Percentiles rank a stretch among this genome's conserved stretches.
Conservation (phyloP, 1,140 invertebrate species). For the Atopsyche davidsoni region DNA sequence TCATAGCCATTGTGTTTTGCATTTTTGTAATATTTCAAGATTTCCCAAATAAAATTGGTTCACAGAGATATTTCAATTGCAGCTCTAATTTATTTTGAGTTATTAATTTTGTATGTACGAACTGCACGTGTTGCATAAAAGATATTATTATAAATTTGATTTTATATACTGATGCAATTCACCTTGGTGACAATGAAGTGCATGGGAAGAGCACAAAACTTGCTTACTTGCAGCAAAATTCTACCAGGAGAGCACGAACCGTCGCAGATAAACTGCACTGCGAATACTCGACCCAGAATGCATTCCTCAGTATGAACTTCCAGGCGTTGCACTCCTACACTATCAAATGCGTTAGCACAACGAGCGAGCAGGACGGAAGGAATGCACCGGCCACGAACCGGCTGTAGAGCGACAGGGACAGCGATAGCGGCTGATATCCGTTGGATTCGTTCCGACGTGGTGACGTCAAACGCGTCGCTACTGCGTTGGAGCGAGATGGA, state of each 20-base stretch:
- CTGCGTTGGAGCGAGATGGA: slow-evolving; percentile 14
- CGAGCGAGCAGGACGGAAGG: slow-evolving; percentile 9
- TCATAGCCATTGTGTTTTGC: too few species aligned
- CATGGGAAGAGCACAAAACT: slow-evolving; percentile 19
- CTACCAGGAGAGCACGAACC: slow-evolving; percentile 14
- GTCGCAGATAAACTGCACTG: background rate
- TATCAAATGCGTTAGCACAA: slow-evolving; percentile 4
- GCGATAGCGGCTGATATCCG: slow-evolving; percentile 1
- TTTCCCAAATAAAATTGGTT: too few species aligned
- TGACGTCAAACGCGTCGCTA: slow-evolving; percentile 6
- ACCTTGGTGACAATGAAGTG: too few species aligned
- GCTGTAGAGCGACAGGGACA: slow-evolving; percentile 9
- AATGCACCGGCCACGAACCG: slow-evolving; percentile 12
- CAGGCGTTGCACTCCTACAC: background rate
- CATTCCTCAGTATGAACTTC: background rate
- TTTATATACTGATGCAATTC: too few species aligned
- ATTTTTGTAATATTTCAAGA: too few species aligned
- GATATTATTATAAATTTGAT: too few species aligned
- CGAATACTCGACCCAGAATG: background rate
- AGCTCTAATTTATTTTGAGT: too few species aligned
- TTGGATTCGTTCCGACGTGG: slow-evolving; percentile 3
- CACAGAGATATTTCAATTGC: too few species aligned
- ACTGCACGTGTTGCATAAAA: too few species aligned
- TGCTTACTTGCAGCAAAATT: slow-evolving; percentile 8
- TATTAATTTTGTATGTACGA: too few species aligned